These are phyloP conservation scores for Willowsia nigromaculata DNA, from an alignment of 2,888 invertebrate species.

Conservation along the genomic window DNA sequence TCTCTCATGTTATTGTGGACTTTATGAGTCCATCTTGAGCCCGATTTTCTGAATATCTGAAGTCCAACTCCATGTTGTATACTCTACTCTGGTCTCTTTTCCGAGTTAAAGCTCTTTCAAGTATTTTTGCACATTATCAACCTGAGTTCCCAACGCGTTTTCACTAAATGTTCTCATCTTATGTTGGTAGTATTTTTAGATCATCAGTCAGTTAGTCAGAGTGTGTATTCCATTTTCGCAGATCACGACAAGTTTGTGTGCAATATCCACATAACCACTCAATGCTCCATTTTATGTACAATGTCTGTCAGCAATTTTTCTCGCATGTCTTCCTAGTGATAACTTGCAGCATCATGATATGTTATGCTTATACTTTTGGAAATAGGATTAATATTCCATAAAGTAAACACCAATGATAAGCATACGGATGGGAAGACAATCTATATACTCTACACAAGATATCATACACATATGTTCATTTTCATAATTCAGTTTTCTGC, in stretches of 20 bases:
- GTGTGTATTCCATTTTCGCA: not conserved
- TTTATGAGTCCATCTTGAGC: too few species aligned
- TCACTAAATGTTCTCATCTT: not conserved
- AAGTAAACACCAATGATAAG: not conserved
- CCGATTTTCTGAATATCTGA: too few species aligned
- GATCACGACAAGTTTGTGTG: not conserved
- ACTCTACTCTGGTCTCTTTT: too few species aligned
- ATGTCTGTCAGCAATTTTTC: constrained; percentile 1
- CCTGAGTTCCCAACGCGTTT: not conserved
- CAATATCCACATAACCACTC: not conserved
- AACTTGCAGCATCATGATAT: not conserved
- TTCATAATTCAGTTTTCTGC: not conserved
- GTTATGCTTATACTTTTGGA: not conserved
- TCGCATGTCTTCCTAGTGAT: not conserved
- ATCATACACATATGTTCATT: not conserved
- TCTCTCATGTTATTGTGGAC: too few species aligned
- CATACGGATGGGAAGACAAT: not conserved
- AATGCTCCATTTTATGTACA: not conserved
- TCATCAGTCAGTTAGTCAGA: not conserved
- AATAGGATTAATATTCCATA: constrained; percentile 14
- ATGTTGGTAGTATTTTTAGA: constrained; percentile 1
- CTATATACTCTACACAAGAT: not conserved
- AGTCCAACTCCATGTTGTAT: too few species aligned
- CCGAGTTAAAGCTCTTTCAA: not conserved
- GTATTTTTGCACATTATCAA: not conserved